phyloP scores from a whole-genome alignment of 2,113 vertebrate genomes.

The Natator depressus region DNA sequence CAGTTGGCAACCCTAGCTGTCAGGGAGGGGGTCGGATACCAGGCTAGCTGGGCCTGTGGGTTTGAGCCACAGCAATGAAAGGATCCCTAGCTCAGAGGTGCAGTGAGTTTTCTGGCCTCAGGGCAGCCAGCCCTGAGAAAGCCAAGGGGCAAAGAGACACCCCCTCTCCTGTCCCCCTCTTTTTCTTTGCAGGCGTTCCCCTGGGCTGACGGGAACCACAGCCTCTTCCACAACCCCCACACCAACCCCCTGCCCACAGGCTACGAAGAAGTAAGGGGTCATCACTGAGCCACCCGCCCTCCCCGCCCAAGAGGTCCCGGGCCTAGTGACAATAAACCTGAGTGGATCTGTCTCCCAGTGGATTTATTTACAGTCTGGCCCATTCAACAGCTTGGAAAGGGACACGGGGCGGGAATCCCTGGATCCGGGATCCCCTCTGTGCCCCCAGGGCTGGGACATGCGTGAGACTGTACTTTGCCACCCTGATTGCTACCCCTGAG shows the following conservation, averaged over 20 bases:
- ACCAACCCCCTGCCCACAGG: conserved; percentile 86
- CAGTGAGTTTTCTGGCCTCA: neutral
- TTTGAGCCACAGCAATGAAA: too few species aligned
- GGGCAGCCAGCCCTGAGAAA: neutral
- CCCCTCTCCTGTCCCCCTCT: neutral
- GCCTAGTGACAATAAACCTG: neutral
- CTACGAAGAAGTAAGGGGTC: conserved; percentile 77
- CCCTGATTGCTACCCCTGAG: too few species aligned
- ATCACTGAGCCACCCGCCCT: neutral
- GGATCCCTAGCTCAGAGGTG: neutral
- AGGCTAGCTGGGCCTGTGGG: too few species aligned
- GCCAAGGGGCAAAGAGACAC: neutral
- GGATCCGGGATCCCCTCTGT: too few species aligned
- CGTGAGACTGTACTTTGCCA: too few species aligned
- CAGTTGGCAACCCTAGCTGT: too few species aligned
- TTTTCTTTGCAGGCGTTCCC: conserved; percentile 80
- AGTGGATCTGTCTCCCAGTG: neutral
- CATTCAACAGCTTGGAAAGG: neutral
- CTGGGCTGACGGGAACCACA: conserved; percentile 92
- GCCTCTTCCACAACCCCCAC: conserved; percentile 87
- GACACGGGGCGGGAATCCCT: too few species aligned
- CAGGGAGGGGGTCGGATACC: too few species aligned
- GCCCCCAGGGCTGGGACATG: too few species aligned
- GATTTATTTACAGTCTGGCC: neutral
- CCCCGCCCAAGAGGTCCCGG: too few species aligned